Evolutionary conservation across 92 coral and sea anemone genomes (phyloP).

Genomic region (Chrysogorgia sp.): DNA sequence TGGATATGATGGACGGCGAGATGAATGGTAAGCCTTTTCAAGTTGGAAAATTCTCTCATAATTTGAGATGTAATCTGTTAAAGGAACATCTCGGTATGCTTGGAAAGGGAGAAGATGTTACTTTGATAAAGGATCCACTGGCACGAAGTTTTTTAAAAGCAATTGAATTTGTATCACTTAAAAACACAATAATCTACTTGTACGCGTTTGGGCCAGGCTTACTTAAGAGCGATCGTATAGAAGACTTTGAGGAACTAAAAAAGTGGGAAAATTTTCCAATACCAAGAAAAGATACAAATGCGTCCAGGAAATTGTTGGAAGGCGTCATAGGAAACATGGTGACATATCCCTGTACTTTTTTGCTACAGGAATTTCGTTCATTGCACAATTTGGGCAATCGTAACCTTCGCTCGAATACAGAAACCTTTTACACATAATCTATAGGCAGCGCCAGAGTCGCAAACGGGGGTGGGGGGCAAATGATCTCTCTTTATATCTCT

Average conservation of each 20-base stretch:
- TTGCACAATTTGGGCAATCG: too few relatives aligned
- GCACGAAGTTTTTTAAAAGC: conserved; percentile 1
- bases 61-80: conserved; percentile 45
- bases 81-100: conserved; percentile 45
- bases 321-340: conserved; percentile 42
- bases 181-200: conserved; percentile 14
- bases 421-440: too few relatives aligned
- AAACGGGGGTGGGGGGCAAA: too few relatives aligned
- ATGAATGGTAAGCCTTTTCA: conserved; percentile 48
- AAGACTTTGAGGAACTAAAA: conserved; percentile 43
- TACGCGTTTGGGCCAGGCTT: conserved; percentile 16
- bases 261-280: conserved; percentile 28
- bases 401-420: too few relatives aligned
- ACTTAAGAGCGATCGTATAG: conserved; percentile 25
- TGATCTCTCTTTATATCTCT: too few relatives aligned
- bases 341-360: conserved; percentile 31
- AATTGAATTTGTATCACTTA: not conserved
- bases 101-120: not conserved
- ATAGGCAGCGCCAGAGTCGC: too few relatives aligned
- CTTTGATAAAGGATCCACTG: conserved; percentile 35
- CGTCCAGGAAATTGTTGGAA: conserved; percentile 23
- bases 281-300: conserved; percentile 1
- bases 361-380: conserved; percentile 35
- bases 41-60: conserved; percentile 56
- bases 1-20: conserved; percentile 45